Percentiles rank a stretch among this genome's conserved stretches.
Conservation (phyloP, 2,113 vertebrate genomes). For the Nycticorax nycticorax region DNA sequence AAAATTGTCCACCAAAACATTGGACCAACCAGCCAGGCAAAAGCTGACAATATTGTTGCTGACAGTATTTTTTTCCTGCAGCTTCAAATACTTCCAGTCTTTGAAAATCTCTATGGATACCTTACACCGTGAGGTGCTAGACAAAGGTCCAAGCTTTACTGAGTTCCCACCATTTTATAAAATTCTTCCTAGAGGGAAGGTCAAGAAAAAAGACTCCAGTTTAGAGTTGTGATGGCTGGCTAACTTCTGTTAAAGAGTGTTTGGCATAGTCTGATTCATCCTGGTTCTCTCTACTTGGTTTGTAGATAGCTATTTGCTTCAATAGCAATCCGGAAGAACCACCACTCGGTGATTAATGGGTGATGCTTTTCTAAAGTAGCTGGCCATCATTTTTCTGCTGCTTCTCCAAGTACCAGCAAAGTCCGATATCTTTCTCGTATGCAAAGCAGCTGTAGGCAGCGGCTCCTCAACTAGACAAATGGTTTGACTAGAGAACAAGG, state of each 20-base stretch:
- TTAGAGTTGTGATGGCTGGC: background rate
- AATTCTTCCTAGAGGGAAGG: background rate
- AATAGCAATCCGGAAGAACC: background rate
- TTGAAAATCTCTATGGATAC: background rate
- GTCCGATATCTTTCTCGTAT: background rate
- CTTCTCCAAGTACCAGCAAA: background rate
- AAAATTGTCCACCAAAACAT: background rate
- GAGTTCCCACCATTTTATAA: background rate
- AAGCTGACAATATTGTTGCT: background rate
- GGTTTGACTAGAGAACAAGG: background rate
- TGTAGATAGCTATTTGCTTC: background rate
- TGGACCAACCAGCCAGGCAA: background rate
- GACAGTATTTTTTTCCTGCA: background rate
- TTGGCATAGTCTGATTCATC: background rate
- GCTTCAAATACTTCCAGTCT: background rate
- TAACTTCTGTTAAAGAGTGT: background rate
- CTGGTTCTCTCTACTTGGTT: background rate
- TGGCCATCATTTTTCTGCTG: background rate
- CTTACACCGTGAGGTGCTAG: background rate
- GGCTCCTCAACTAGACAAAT: background rate
- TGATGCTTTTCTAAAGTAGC: background rate
- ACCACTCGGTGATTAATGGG: accelerated
- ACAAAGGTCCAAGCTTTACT: background rate
- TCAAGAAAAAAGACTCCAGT: background rate
- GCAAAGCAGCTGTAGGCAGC: background rate